A percentile compares a stretch with the other conserved stretches of the same genome.
Conservation (phyloP, 2,888 invertebrate species). For the Timema cristinae region DNA sequence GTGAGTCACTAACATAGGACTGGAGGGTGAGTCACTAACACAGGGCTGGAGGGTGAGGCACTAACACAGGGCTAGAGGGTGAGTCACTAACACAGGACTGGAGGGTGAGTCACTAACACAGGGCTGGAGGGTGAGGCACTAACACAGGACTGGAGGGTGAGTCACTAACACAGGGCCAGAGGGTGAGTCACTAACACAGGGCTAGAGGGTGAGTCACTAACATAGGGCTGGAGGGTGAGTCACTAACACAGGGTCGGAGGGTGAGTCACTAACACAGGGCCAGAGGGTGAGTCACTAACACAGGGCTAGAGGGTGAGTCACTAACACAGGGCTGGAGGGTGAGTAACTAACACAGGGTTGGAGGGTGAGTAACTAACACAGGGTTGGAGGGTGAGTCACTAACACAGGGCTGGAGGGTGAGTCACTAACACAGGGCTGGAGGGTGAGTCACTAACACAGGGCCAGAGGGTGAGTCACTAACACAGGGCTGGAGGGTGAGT, state of each 20-base stretch:
- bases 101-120: conserved; percentile 41
- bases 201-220: no score
- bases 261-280: conserved; percentile 37
- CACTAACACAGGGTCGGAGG: conserved; percentile 48
- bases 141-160: no score
- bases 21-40: conserved; percentile 43
- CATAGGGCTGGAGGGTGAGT: no score
- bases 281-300: no score
- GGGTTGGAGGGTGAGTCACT: no score
- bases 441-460: no score
- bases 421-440: neutral
- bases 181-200: conserved; percentile 39
- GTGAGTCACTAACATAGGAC: conserved; percentile 48
- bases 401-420: conserved; percentile 50
- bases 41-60: no score
- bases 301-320: no score
- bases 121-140: no score
- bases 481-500: conserved; percentile 47
- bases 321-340: conserved; percentile 51
- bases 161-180: conserved; percentile 48
- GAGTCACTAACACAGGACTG: conserved; percentile 48
- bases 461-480: no score
- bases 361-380: no score
- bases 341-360: conserved; percentile 13
- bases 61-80: no score